Evolutionary conservation across 2,888 invertebrate species (phyloP).

Genomic region (Boloria euphrosyne): DNA sequence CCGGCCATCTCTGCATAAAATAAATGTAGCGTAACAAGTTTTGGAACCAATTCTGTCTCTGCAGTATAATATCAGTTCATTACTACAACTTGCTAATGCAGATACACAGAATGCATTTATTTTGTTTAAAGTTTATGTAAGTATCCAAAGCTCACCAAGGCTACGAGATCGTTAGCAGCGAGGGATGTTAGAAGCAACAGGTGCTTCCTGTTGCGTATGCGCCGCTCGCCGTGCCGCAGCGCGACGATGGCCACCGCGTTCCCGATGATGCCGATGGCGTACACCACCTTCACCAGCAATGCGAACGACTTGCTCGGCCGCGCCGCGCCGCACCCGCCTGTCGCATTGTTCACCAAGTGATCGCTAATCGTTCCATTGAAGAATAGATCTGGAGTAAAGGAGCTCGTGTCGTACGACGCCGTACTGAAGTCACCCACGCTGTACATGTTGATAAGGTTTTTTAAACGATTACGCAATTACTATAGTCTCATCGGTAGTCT

Average conservation of each 20-base stretch:
- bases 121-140: background rate
- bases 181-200: conserved; percentile 90
- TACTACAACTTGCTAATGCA: too few species aligned
- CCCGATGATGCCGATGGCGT: conserved; percentile 86
- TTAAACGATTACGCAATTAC: background rate
- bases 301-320: conserved; percentile 44
- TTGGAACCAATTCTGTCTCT: too few species aligned
- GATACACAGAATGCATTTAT: too few species aligned
- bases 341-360: conserved; percentile 30
- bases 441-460: conserved; percentile 19
- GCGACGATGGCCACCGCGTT: conserved; percentile 90
- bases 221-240: conserved; percentile 86
- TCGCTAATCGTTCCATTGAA: background rate
- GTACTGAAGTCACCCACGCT: conserved; percentile 21
- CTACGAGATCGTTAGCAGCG: conserved; percentile 90
- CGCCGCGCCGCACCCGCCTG: conserved; percentile 33
- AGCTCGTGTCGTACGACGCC: conserved; percentile 16
- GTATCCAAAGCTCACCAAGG: conserved; percentile 63
- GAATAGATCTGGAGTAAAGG: background rate
- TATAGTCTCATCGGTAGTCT: background rate
- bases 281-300: conserved; percentile 79
- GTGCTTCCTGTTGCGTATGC: conserved; percentile 90
- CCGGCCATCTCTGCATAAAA: too few species aligned
- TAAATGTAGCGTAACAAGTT: too few species aligned
- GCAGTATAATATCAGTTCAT: too few species aligned